phyloP scores from a whole-genome alignment of 2,888 invertebrate genomes.

The Amphimallon solstitiale region DNA sequence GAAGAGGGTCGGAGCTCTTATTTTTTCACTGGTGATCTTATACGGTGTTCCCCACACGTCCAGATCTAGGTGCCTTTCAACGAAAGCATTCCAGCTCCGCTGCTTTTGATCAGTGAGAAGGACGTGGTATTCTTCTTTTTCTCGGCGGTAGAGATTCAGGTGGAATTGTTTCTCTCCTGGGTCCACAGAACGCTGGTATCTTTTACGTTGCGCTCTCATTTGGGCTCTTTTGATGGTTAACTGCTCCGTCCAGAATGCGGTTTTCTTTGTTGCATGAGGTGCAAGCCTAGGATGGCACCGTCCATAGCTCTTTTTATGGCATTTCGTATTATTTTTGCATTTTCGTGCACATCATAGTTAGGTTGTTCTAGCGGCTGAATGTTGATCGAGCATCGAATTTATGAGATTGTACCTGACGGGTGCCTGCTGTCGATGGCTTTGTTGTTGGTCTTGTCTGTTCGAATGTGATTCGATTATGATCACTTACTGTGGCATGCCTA shows the following conservation, averaged over 20 bases:
- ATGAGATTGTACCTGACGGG: not conserved
- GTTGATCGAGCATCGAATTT: no score
- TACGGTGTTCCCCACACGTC: slow-evolving; percentile 15
- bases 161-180: not conserved
- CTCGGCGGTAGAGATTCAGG: not conserved
- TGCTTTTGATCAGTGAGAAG: no score
- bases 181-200: not conserved
- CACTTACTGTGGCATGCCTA: not conserved
- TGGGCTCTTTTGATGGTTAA: not conserved
- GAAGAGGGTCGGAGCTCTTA: slow-evolving; percentile 9
- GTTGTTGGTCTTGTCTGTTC: not conserved
- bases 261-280: not conserved
- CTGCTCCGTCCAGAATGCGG: no score
- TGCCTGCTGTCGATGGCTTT: not conserved
- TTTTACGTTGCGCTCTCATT: not conserved
- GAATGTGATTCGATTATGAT: slow-evolving; percentile 7
- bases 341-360: not conserved
- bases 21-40: slow-evolving; percentile 8
- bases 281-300: not conserved
- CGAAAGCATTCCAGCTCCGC: no score
- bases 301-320: not conserved
- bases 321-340: not conserved
- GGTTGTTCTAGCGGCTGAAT: no score
- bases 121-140: not conserved
- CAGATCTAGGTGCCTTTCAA: not conserved